Evolutionary conservation across 2,113 vertebrate species (phyloP).

Genomic region (Pygoscelis antarcticus): DNA sequence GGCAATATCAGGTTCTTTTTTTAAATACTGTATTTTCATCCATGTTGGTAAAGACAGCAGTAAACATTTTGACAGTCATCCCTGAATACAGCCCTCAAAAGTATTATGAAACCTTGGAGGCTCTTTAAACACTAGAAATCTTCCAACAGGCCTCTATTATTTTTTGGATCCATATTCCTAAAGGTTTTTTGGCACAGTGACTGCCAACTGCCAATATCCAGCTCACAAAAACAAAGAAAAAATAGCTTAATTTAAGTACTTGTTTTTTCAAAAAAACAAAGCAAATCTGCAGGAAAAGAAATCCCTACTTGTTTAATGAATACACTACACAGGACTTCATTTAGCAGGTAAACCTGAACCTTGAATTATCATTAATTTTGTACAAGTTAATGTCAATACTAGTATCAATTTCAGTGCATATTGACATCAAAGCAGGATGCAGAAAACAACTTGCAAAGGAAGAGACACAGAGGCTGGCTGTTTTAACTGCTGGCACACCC

Average conservation of each 20-base stretch:
- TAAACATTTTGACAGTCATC: not conserved
- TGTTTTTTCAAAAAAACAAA: not conserved
- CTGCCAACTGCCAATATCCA: constrained; percentile 4
- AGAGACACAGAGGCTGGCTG: not conserved
- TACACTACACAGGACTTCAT: not conserved
- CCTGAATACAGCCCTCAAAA: not conserved
- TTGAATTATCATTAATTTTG: not conserved
- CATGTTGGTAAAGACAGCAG: not conserved
- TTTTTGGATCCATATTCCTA: not conserved
- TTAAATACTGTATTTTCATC: not conserved
- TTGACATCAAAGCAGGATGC: not conserved
- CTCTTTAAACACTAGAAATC: not conserved
- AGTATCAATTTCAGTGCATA: not conserved
- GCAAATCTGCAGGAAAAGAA: not conserved
- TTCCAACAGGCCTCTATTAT: not conserved
- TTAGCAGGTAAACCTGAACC: not conserved
- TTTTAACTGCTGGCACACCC: not conserved
- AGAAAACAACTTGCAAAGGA: not conserved
- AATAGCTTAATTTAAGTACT: not conserved
- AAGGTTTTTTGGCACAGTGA: not conserved
- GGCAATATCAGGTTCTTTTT: not conserved
- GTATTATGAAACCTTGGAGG: not conserved
- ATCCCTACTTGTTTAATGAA: not conserved
- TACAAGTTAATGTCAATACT: not conserved
- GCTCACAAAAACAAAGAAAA: not conserved